phyloP scores from a whole-genome alignment of 35 echinoderm and acorn worm species.

The Chiridota heheva region DNA sequence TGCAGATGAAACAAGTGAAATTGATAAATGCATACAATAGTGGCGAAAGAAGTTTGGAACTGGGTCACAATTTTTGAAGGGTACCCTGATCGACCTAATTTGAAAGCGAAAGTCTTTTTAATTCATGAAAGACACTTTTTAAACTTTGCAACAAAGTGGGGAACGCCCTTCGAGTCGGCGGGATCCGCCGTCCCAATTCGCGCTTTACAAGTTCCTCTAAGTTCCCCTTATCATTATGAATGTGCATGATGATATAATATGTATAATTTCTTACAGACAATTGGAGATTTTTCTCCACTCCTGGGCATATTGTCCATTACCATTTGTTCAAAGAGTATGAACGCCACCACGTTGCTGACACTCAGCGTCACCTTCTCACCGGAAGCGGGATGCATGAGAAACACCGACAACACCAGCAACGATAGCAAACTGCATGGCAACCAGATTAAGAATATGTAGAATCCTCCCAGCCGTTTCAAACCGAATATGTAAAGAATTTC shows the following conservation, averaged over 20 bases:
- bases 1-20: no score
- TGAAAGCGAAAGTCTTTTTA: no score
- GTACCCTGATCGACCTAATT: no score
- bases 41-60: no score
- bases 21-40: no score
- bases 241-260: background rate
- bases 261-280: constrained; percentile 8
- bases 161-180: background rate
- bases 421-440: constrained; percentile 26
- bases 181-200: background rate
- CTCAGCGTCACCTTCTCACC: constrained; percentile 37
- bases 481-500: constrained; percentile 10
- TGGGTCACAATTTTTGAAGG: no score
- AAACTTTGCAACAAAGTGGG: no score
- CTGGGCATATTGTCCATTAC: constrained; percentile 30
- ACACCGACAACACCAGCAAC: constrained; percentile 18
- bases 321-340: constrained; percentile 45
- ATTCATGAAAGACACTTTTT: no score
- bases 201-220: background rate
- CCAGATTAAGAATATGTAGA: constrained; percentile 37
- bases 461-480: background rate
- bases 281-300: constrained; percentile 30
- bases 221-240: background rate
- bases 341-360: constrained; percentile 42
- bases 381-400: constrained; percentile 32